phyloP scores from a whole-genome alignment of 2,113 vertebrate species.

The Datnioides undecimradiatus region DNA sequence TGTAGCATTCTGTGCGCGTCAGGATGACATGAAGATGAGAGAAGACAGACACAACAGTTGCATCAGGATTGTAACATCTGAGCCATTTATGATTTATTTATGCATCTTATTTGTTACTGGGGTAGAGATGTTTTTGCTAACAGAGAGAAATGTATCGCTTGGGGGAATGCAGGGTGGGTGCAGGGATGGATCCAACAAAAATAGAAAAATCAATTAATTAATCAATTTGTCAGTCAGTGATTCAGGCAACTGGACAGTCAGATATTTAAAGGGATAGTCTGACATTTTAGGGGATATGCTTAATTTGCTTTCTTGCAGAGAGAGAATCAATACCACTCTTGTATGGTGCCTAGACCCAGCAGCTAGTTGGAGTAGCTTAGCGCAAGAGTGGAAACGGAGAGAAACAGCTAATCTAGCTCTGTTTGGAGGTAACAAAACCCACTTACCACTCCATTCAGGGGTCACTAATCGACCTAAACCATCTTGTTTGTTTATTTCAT shows the following conservation, averaged over 20 bases:
- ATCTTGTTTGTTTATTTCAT: background rate
- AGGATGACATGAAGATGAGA: conserved; percentile 77
- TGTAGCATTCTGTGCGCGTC: conserved; percentile 35
- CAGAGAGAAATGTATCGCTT: conserved; percentile 50
- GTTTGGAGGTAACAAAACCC: conserved; percentile 7
- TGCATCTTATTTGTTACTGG: conserved; percentile 73
- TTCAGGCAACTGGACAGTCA: background rate
- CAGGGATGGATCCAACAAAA: conserved; percentile 10
- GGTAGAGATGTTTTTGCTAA: conserved; percentile 65
- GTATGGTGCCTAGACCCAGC: background rate
- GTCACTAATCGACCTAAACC: background rate
- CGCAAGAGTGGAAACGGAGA: background rate
- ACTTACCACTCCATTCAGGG: background rate
- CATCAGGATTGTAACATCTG: conserved; percentile 80
- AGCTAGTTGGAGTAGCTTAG: background rate
- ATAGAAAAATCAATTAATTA: background rate
- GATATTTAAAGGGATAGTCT: background rate
- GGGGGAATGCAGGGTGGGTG: conserved; percentile 24
- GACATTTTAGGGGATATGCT: background rate
- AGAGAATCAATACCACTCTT: background rate
- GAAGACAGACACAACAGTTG: conserved; percentile 82
- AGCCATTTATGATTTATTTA: conserved; percentile 79
- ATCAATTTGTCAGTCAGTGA: conserved; percentile 20
- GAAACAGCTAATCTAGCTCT: background rate
- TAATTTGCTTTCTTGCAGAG: background rate